Base-by-base conservation (phyloP, 2,888 invertebrate species). In the Sphaerophoria rueppellii region DNA sequence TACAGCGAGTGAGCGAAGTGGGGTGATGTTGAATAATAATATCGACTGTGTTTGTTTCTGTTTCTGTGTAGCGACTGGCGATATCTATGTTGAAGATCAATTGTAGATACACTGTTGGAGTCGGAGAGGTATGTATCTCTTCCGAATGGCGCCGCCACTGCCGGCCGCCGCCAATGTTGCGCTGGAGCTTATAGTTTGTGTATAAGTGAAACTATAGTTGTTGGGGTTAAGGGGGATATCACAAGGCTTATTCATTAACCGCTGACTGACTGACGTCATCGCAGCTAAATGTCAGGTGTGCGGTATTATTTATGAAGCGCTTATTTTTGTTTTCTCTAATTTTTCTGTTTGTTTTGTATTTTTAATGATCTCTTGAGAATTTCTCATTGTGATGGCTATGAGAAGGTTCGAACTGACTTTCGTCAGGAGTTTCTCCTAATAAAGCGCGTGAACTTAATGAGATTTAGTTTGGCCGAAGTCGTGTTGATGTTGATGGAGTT, bases 271-370 rank as follows among this genome's bases (percentile, higher is more conserved):
- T 85, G 85, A 85, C 85, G 85, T 85, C 85, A 85, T 73, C 70
- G 77, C 73, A 40, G 77, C 67, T 85, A 85, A 85, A 85, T 85
- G 81, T 85, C 85, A 85, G 85, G 85, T 85, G 85, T 85, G 85
- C 81, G 73, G 85, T 81, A 81, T 85, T 85, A 81, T 85, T 76
- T 78, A 73, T 72, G 60, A 50, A 60, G 60, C 37, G 55, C 73
- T 46, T 32, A 52, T 37, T 60, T 73, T 63, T 52, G 48, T 52
- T 55, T 54, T 61, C 24, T 71, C 60, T 58, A 37, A 58, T 60
- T 46, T 3, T 69, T 83, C 40, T 71, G 48, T 69, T 77, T 70
- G 35, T 61, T 70, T 58, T 58, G 76, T 77, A 70, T 69, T 75
- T 77, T 85, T 77, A 85, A 85, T 81, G 85, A 77, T 81, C 73